Conservation (phyloP, 2,113 vertebrate genomes). For the Puffinus mauretanicus region DNA sequence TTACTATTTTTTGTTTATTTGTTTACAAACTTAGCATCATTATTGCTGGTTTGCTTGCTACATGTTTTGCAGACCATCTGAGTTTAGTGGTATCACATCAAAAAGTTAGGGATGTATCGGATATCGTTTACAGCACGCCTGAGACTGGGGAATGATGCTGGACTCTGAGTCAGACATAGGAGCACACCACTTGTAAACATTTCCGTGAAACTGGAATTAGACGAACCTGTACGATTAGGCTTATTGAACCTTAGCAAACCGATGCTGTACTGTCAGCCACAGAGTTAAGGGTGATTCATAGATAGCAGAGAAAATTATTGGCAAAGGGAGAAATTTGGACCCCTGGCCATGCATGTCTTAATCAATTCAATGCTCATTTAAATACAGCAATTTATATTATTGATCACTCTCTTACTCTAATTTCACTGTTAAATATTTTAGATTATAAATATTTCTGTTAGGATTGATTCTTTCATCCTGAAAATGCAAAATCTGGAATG, state of each 20-base stretch:
- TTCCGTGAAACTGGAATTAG: background rate
- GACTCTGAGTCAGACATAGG: background rate
- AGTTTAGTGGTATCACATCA: background rate
- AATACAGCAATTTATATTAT: slow-evolving; percentile 33
- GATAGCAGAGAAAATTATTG: background rate
- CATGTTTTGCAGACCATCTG: background rate
- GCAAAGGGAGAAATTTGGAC: background rate
- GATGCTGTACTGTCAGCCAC: background rate
- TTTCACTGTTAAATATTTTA: slow-evolving; percentile 14
- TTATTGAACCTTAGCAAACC: background rate
- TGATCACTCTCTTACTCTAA: background rate
- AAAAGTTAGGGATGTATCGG: background rate
- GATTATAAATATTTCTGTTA: background rate
- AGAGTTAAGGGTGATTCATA: background rate
- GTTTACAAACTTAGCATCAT: background rate
- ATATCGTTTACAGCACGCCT: background rate
- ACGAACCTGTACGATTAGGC: background rate
- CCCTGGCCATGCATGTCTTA: background rate
- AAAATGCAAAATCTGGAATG: background rate
- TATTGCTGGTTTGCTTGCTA: background rate
- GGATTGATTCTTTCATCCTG: background rate
- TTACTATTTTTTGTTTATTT: background rate
- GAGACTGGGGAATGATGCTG: background rate
- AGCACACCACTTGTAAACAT: background rate
- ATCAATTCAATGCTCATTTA: slow-evolving; percentile 31